These are phyloP conservation scores for Horisme vitalbata DNA, from an alignment of 2,888 invertebrate species.

Conservation along the genomic window DNA sequence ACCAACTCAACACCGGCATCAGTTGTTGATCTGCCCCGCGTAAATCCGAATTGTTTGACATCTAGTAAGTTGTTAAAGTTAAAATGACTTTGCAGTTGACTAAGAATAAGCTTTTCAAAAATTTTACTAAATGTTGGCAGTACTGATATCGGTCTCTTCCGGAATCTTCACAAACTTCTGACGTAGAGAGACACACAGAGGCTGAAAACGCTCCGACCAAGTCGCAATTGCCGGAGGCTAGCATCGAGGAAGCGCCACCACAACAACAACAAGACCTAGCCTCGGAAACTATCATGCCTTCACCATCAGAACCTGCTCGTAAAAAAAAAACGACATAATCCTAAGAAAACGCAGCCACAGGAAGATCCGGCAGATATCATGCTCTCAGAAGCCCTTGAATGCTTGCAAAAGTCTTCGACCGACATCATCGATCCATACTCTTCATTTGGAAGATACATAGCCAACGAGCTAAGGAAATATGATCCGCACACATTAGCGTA, in stretches of 20 bases:
- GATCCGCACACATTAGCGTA: constrained; percentile 6
- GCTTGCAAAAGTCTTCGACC: background rate
- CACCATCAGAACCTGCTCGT: constrained; percentile 9
- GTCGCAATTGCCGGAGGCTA: too few species aligned
- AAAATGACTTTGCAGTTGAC: too few species aligned
- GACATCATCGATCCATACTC: background rate
- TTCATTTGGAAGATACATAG: background rate
- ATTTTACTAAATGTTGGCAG: too few species aligned
- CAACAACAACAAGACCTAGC: constrained; percentile 9
- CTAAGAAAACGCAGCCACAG: constrained; percentile 2
- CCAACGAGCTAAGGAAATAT: background rate
- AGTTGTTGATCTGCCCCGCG: too few species aligned
- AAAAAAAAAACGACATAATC: constrained; percentile 4
- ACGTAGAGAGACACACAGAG: constrained; percentile 7
- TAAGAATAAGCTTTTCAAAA: too few species aligned
- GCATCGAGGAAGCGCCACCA: constrained; percentile 7
- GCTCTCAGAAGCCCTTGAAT: background rate
- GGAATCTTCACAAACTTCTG: constrained; percentile 11
- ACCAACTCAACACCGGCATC: too few species aligned
- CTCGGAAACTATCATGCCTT: constrained; percentile 6
- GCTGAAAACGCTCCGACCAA: too few species aligned
- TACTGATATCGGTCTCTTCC: too few species aligned
- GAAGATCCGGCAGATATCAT: background rate
- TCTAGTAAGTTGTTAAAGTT: too few species aligned
- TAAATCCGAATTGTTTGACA: too few species aligned